Evolutionary conservation across 2,113 vertebrate species (phyloP), one percentile per base, ranked within the genome.

Genomic region (Pelvicachromis taeniatus): DNA sequence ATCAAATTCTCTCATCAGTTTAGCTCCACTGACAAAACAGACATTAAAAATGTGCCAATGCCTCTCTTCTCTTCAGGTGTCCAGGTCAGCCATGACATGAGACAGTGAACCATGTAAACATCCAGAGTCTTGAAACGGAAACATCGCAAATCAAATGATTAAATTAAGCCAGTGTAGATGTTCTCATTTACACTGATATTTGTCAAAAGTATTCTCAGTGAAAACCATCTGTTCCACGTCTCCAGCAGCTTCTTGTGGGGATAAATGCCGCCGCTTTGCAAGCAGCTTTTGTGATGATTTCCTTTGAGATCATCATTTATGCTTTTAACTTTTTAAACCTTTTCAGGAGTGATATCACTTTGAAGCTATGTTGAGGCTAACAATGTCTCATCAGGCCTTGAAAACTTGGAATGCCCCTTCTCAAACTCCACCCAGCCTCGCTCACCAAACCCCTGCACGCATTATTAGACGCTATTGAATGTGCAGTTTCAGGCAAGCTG

Each of bases 301-400:
- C 33, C 80, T 63, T 33, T 81, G 68, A 81, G 26, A 29, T 88
- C 70, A 79, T 48, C 68, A 73, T 73, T 50, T 73, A 50, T 48
- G 42, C 42, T 73, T 73, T 50, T 50, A 50, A 50, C 16, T 29
- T 73, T 73, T 50, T 7, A 12, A 48, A 73, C 5, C 31, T 35
- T 33, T 63, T 63, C 59, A n/a, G n/a, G 11, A 54, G 40, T 85
- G 90, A 85, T 26, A 80, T 82, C 85, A 91, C 48, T 73, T 55
- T 80, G 70, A 81, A 90, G 80, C 23, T 65, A 85, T 82, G 83
- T 48, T 6, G 61, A 88, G 55, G 63, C 52, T 7, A 78, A 65
- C 31, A 85, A 50, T 14, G 77, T 78, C 84, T 92, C 80, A 90
- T 92, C 89, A 81, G 61, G 68, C 63, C 52, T 50, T 54, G 63